Percentiles rank a stretch among this genome's conserved stretches.
These are phyloP conservation scores for Bubo blakistoni DNA, from an alignment of 2,113 vertebrate genomes.

Conservation along the genomic window DNA sequence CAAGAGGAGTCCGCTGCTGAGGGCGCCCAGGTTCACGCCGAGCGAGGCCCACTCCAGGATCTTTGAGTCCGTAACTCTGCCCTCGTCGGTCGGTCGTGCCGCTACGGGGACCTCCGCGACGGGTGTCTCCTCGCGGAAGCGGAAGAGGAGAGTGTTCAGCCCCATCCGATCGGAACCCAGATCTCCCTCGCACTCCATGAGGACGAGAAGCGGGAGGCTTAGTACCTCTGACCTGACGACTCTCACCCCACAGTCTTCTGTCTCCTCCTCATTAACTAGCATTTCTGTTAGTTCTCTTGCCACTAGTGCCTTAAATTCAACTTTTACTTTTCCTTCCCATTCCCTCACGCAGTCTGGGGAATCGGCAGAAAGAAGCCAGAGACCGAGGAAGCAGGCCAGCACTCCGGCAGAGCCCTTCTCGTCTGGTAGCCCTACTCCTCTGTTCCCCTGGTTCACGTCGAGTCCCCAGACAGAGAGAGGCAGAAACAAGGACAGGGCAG, in stretches of 20 bases:
- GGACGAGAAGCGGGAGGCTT: constrained; percentile 90
- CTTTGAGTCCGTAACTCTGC: constrained; percentile 92
- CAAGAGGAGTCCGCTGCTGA: constrained; percentile 90
- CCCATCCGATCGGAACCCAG: constrained; percentile 83
- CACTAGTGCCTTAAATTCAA: constrained; percentile 97
- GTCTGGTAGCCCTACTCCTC: constrained; percentile 71
- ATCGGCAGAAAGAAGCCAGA: constrained; percentile 71
- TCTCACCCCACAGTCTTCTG: constrained; percentile 72
- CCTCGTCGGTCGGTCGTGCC: constrained; percentile 77
- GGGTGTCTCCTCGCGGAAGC: constrained; percentile 73
- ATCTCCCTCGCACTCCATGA: constrained; percentile 97
- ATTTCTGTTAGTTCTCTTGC: constrained; percentile 87
- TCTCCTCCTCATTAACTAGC: constrained; percentile 83
- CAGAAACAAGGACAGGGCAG: constrained; percentile 71
- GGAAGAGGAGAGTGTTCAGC: constrained; percentile 78
- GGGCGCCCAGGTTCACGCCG: constrained; percentile 92
- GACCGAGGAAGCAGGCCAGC: constrained; percentile 69
- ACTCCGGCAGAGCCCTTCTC: constrained; percentile 75
- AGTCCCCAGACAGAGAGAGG: constrained; percentile 80
- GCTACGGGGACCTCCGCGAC: constrained; percentile 76
- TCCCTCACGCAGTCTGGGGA: constrained; percentile 75
- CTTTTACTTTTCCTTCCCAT: constrained; percentile 79
- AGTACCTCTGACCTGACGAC: constrained; percentile 80
- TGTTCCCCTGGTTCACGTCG: constrained; percentile 82
- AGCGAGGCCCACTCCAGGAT: constrained; percentile 97